Evolutionary conservation across 2,888 invertebrate species (phyloP).

Genomic region (Tupiocoris notatus): DNA sequence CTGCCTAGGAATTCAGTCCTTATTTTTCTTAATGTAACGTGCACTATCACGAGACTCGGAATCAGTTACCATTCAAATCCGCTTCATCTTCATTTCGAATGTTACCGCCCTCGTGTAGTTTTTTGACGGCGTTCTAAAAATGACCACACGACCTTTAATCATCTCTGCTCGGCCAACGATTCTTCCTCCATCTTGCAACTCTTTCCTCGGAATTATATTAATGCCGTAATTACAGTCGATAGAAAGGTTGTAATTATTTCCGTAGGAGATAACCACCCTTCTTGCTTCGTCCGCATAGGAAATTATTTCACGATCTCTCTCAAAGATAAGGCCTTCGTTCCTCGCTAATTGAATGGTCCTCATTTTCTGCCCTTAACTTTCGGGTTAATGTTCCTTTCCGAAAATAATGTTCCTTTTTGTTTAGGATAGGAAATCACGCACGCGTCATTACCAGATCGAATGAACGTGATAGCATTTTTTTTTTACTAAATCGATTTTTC

Average conservation of each 20-base stretch:
- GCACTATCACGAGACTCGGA: too few species aligned
- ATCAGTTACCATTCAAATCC: constrained; percentile 16
- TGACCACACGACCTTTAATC: not conserved
- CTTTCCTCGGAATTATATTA: not conserved
- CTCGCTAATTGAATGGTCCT: constrained; percentile 9
- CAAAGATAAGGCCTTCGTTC: constrained; percentile 5
- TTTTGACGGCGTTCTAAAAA: constrained; percentile 6
- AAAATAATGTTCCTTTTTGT: not conserved
- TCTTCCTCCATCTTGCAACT: too few species aligned
- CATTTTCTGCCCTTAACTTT: constrained; percentile 1
- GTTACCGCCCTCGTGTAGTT: not conserved
- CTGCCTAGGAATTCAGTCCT: too few species aligned
- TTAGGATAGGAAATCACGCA: constrained; percentile 13
- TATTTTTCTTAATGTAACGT: too few species aligned
- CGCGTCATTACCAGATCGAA: constrained; percentile 1
- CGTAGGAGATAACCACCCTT: not conserved
- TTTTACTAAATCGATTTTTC: too few species aligned
- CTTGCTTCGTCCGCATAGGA: too few species aligned
- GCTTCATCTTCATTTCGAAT: constrained; percentile 16
- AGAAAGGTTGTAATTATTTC: constrained; percentile 6
- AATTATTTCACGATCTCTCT: not conserved
- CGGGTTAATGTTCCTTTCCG: not conserved
- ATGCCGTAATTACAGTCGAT: constrained; percentile 7
- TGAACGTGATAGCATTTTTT: too few species aligned
- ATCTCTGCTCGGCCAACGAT: not conserved